Evolutionary conservation across 1,140 invertebrate species (phyloP), one percentile per base, ranked within the genome.

Genomic region (Ctenoplectra terminalis): DNA sequence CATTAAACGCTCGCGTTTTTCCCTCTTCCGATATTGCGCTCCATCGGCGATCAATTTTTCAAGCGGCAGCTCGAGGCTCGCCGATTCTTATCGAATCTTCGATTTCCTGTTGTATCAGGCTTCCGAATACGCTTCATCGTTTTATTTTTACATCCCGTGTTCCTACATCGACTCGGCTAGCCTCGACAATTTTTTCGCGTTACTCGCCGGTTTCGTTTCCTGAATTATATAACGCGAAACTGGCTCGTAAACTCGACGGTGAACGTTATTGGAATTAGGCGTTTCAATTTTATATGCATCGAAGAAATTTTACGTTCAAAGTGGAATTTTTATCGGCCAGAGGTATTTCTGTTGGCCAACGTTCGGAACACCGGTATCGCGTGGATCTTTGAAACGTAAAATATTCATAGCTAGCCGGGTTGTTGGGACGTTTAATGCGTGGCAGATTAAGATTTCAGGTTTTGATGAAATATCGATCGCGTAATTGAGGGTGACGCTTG

Each of bases 11-110:
- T 9, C 11, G 1, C 20, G 15, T 43, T 9, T 43, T 26, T 37
- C 23, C 17, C 61, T 54, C 20, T 76, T 66, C 2, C 26, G 40
- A 75, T 52, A 37, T 64, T 34, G 13, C n/a, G 29, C 17, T 40
- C 43, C 37, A 48, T 20, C 7, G n/a, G 9, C 29, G 17, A 76
- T 43, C 61, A 63, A 66, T 66, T 76, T 76, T 66, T 34, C 61
- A 54, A 54, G 26, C 17, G 37, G 0, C 52, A 4, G 23, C 23
- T 52, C 60, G 23, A 72, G 4, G 20, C n/a, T 2, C 43, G 20
- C n/a, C 9, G 29, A 52, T 50, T 17, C 46, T 26, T 75, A 54
- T 64, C 60, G 48, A 3, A 23, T 31, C 34, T 66, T 64, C 48
- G 48, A 54, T 54, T 66, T 23, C 61, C 23, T n/a, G 0, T 66